Percentiles rank a stretch among this genome's conserved stretches.
Evolutionary conservation across 2,113 vertebrate species (phyloP).

Genomic region (Malaclemys terrapin): DNA sequence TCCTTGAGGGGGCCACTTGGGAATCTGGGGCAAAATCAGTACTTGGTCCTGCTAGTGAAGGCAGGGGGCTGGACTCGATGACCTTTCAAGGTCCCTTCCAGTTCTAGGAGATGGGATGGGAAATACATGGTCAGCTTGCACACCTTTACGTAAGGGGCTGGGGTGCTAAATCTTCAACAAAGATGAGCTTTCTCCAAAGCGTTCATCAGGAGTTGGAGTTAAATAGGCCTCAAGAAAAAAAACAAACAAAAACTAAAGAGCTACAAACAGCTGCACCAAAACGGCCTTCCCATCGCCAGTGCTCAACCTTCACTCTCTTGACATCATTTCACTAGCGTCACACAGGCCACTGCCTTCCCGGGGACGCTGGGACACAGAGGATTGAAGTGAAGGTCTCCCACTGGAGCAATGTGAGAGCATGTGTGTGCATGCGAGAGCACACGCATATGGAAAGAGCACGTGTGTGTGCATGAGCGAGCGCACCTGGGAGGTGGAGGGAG

Average conservation of each 20-base stretch:
- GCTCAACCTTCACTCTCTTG: not conserved
- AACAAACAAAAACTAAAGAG: constrained; percentile 58
- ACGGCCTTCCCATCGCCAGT: not conserved
- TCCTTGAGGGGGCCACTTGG: too few species aligned
- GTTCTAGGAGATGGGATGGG: too few species aligned
- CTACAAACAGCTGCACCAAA: constrained; percentile 30
- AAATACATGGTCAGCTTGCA: not conserved
- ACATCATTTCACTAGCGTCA: rapidly evolving
- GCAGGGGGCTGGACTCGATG: too few species aligned
- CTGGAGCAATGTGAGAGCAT: not conserved
- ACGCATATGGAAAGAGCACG: rapidly evolving
- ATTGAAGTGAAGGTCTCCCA: not conserved
- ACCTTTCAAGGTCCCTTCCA: too few species aligned
- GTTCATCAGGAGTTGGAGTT: constrained; percentile 19
- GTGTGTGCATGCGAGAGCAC: not conserved
- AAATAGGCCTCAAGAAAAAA: constrained; percentile 59
- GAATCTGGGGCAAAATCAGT: too few species aligned
- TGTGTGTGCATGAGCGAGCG: not conserved
- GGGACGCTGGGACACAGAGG: rapidly evolving
- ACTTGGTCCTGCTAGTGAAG: too few species aligned
- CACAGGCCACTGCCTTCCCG: rapidly evolving
- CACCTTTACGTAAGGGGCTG: constrained; percentile 41
- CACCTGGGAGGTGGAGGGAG: not conserved
- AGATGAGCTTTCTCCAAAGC: constrained; percentile 65
- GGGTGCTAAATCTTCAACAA: constrained; percentile 58